phyloP scores from a whole-genome alignment of 2,113 vertebrate genomes.

The Lamprotornis superbus region DNA sequence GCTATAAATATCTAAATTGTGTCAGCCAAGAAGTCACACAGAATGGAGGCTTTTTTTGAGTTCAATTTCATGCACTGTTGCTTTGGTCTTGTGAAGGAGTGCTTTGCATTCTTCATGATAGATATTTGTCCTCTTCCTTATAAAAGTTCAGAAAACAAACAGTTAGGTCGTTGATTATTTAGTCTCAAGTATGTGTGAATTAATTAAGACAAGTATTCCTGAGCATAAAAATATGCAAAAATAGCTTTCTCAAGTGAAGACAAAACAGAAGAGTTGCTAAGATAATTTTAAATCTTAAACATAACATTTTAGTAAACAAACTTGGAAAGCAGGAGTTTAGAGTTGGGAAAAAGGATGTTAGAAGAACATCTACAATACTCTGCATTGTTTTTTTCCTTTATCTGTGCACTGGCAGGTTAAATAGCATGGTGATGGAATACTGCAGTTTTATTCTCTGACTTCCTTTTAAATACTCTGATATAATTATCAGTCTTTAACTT shows the following conservation, averaged over 20 bases:
- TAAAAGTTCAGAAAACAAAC: conserved; percentile 69
- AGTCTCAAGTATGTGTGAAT: not conserved
- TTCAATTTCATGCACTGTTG: conserved; percentile 84
- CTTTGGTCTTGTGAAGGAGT: conserved; percentile 73
- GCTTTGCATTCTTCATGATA: conserved; percentile 67
- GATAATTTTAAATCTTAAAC: not conserved
- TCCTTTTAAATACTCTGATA: not conserved
- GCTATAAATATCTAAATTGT: conserved; percentile 86
- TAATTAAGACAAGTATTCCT: not conserved
- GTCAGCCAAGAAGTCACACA: conserved; percentile 79
- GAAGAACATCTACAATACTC: not conserved
- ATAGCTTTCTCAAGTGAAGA: not conserved
- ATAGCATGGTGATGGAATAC: not conserved
- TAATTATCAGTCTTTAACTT: not conserved
- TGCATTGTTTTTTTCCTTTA: not conserved
- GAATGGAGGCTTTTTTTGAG: conserved; percentile 79
- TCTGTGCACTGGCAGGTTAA: not conserved
- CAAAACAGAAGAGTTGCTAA: not conserved
- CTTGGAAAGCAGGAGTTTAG: not conserved
- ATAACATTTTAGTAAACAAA: not conserved
- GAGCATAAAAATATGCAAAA: not conserved
- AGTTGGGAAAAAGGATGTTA: not conserved
- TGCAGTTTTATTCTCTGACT: not conserved
- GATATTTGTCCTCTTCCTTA: conserved; percentile 51
- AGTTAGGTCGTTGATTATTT: conserved; percentile 31